phyloP scores from a whole-genome alignment of 1,140 invertebrate genomes.

The Prorops nasuta region DNA sequence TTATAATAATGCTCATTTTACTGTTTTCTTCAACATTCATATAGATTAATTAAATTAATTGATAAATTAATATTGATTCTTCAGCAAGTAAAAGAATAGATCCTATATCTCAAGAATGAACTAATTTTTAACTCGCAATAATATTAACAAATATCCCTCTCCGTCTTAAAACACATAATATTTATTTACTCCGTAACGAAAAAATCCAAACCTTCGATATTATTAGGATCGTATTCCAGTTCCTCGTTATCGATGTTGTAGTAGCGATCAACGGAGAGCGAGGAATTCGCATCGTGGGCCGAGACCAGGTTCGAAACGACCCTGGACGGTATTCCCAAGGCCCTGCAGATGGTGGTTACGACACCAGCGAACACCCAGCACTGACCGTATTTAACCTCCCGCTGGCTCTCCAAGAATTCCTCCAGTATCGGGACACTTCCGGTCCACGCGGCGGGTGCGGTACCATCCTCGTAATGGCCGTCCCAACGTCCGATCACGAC shows the following conservation, averaged over 20 bases:
- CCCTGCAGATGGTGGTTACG: slow-evolving; percentile 61
- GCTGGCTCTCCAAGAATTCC: slow-evolving; percentile 54
- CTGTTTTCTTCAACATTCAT: too few relatives aligned
- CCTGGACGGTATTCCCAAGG: slow-evolving; percentile 63
- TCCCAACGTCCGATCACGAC: slow-evolving; percentile 66
- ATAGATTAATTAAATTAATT: too few relatives aligned
- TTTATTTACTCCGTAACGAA: too few relatives aligned
- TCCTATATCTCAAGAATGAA: too few relatives aligned
- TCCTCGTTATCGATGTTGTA: slow-evolving; percentile 56
- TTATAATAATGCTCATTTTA: too few relatives aligned
- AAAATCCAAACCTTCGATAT: too few relatives aligned
- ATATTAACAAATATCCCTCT: too few relatives aligned
- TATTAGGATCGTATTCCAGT: slow-evolving; percentile 42
- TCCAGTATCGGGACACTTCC: slow-evolving; percentile 61
- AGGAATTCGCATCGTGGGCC: slow-evolving; percentile 64
- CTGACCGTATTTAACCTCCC: slow-evolving; percentile 66
- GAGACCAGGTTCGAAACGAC: slow-evolving; percentile 65
- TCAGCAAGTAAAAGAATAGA: too few relatives aligned
- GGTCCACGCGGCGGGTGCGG: slow-evolving; percentile 59
- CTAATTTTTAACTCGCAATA: too few relatives aligned
- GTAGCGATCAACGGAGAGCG: slow-evolving; percentile 64
- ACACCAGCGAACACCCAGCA: slow-evolving; percentile 72
- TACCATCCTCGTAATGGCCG: slow-evolving; percentile 64
- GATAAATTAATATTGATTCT: too few relatives aligned
- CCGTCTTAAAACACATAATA: too few relatives aligned